These are phyloP conservation scores for Xylota sylvarum DNA, from an alignment of 2,888 invertebrate species.

Conservation along the genomic window DNA sequence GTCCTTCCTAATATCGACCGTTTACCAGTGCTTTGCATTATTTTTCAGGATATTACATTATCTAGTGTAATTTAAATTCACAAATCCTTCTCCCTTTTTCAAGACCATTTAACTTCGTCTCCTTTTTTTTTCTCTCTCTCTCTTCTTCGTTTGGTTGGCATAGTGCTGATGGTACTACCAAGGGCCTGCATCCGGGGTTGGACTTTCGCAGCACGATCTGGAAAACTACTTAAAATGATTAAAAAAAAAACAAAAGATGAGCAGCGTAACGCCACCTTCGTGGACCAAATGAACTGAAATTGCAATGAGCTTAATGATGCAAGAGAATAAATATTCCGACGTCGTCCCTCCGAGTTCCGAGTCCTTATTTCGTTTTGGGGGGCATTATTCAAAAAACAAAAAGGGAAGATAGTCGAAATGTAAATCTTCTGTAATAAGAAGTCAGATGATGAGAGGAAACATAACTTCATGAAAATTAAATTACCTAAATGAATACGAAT, in stretches of 20 bases:
- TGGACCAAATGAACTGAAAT: slow-evolving; percentile 45
- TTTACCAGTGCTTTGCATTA: slow-evolving; percentile 47
- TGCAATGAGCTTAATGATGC: slow-evolving; percentile 72
- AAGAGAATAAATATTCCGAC: slow-evolving; percentile 61
- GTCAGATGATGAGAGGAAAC: slow-evolving; percentile 40
- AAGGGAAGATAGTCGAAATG: slow-evolving; percentile 18
- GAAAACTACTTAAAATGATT: slow-evolving; percentile 71
- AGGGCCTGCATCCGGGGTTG: slow-evolving; percentile 47
- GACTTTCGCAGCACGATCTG: slow-evolving; percentile 28
- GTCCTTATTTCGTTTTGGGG: slow-evolving; percentile 16
- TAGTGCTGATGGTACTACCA: not conserved
- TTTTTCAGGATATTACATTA: slow-evolving; percentile 71
- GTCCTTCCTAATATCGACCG: slow-evolving; percentile 38
- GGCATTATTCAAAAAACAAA: not conserved
- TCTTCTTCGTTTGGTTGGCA: slow-evolving; percentile 4
- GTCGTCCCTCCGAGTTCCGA: slow-evolving; percentile 3
- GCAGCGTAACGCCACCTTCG: slow-evolving; percentile 21
- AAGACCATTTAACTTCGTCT: slow-evolving; percentile 63
- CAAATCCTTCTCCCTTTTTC: slow-evolving; percentile 69
- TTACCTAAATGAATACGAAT: slow-evolving; percentile 51
- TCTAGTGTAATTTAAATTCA: slow-evolving; percentile 70
- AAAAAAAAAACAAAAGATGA: slow-evolving; percentile 33
- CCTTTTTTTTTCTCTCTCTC: slow-evolving; percentile 37
- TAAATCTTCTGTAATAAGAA: slow-evolving; percentile 27
- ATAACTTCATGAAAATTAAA: slow-evolving; percentile 58